These are phyloP conservation scores for Athetis lepigone DNA, from an alignment of 2,888 invertebrate genomes.

Conservation along the genomic window DNA sequence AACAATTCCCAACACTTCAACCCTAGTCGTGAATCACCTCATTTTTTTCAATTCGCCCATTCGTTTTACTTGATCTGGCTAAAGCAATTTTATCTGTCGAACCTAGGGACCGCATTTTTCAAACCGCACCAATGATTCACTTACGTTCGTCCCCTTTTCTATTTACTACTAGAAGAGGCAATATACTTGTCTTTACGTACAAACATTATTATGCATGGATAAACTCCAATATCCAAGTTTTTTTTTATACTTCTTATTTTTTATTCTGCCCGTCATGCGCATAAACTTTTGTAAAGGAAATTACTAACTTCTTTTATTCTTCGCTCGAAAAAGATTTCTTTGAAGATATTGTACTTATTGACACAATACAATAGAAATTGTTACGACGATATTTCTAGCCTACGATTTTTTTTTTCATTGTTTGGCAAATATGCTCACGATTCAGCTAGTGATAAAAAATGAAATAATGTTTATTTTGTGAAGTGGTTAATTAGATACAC, in stretches of 20 bases:
- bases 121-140: constrained; percentile 68
- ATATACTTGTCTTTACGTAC: constrained; percentile 41
- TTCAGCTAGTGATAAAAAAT: no score
- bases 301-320: constrained; percentile 35
- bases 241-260: constrained; percentile 25
- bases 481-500: no score
- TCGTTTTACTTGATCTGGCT: constrained; percentile 64
- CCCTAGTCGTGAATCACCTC: constrained; percentile 62
- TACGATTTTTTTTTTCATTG: no score
- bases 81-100: constrained; percentile 68
- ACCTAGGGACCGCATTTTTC: constrained; percentile 65
- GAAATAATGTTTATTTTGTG: no score
- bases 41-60: constrained; percentile 65
- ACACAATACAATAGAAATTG: neutral
- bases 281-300: constrained; percentile 30
- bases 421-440: no score
- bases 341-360: neutral
- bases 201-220: constrained; percentile 59
- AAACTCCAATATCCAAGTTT: constrained; percentile 53
- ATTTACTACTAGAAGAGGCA: constrained; percentile 61
- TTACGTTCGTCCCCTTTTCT: constrained; percentile 61
- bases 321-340: constrained; percentile 19
- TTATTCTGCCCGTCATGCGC: constrained; percentile 20
- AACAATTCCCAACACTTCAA: constrained; percentile 45
- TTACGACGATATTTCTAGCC: neutral